phyloP scores from a whole-genome alignment of 2,113 vertebrate species.

The Lipophrys pholis region DNA sequence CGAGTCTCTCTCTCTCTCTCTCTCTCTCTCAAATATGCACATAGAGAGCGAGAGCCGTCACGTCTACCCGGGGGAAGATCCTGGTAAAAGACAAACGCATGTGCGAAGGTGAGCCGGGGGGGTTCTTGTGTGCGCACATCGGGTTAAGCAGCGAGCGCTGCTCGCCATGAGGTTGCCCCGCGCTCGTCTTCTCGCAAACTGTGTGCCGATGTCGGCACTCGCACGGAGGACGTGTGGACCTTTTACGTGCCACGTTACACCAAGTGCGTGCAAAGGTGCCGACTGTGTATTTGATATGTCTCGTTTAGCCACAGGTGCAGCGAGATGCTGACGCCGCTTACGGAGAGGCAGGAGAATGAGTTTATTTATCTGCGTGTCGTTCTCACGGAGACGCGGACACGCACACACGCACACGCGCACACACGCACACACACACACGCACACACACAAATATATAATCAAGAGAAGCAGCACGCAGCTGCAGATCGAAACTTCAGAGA shows the following conservation, averaged over 20 bases:
- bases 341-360: constrained; percentile 24
- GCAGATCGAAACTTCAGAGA: constrained; percentile 42
- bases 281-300: constrained; percentile 29
- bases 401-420: constrained; percentile 7
- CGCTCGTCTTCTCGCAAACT: not conserved
- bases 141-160: not conserved
- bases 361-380: constrained; percentile 43
- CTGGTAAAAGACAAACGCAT: constrained; percentile 7
- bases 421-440: constrained; percentile 11
- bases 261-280: not conserved
- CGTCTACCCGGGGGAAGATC: constrained; percentile 3
- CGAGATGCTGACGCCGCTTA: constrained; percentile 53
- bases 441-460: too few relatives aligned
- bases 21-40: not conserved
- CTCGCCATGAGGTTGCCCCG: not conserved
- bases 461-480: not conserved
- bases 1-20: constrained; percentile 3
- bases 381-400: constrained; percentile 6
- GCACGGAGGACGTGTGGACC: not conserved
- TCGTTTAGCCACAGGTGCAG: constrained; percentile 59
- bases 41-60: constrained; percentile 8
- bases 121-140: not conserved
- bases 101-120: not conserved
- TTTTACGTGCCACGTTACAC: too few relatives aligned
- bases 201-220: not conserved